Evolutionary conservation across 2,113 vertebrate genomes (phyloP).

Genomic region (Lathamus discolor): DNA sequence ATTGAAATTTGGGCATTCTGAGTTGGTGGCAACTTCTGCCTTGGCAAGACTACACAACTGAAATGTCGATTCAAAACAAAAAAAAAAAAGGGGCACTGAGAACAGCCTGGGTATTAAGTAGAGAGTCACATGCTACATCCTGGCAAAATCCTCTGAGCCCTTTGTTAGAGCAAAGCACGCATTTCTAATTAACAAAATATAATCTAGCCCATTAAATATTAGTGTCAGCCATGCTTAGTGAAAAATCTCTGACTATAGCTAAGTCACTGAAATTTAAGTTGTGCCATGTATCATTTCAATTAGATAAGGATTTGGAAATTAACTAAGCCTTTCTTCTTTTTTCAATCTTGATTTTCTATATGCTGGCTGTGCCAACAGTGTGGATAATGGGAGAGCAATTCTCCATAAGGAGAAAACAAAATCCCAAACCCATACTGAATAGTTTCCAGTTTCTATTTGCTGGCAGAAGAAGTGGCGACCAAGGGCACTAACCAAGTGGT

Average conservation of each 20-base stretch:
- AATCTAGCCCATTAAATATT: neutral
- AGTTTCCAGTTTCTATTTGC: neutral
- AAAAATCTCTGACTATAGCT: neutral
- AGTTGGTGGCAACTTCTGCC: neutral
- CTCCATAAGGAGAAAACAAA: neutral
- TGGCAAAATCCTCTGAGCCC: neutral
- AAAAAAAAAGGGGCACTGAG: neutral
- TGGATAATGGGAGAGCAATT: neutral
- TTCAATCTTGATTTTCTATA: neutral
- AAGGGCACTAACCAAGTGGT: neutral
- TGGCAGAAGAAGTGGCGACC: neutral
- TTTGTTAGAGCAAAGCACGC: neutral
- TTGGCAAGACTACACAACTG: neutral
- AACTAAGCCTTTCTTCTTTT: neutral
- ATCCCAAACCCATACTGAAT: neutral
- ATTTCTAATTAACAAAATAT: neutral
- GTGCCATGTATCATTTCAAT: neutral
- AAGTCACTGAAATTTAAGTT: neutral
- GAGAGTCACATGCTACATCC: neutral
- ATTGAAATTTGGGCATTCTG: neutral
- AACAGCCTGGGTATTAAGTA: neutral
- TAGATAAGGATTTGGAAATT: neutral
- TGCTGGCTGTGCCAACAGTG: neutral
- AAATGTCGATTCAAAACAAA: neutral
- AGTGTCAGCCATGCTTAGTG: neutral